Base-by-base conservation (phyloP, 2,888 invertebrate genomes). In the Tanypteryx hageni region DNA sequence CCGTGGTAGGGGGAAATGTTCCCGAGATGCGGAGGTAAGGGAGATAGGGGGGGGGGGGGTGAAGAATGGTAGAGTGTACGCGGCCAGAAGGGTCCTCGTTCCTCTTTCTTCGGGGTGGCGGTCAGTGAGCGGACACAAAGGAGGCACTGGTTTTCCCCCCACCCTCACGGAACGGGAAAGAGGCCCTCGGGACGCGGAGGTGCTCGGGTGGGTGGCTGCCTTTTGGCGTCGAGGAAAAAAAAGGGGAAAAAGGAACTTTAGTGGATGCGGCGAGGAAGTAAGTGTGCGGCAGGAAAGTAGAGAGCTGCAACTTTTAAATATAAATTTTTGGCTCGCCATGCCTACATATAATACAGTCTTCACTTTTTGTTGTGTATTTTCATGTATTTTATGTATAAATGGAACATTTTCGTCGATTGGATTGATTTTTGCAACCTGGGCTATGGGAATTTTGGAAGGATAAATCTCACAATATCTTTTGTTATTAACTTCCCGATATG, bases 41-140 rank as follows among this genome's bases (percentile, higher is more conserved):
- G 64, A n/a, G 64, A n/a, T 61, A 11, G 64, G 14, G 11, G 81
- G 56, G 5, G 5, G 56, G 56, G 44, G 83, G 83, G 44, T 82
- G 27, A 44, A 83, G 57, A 57, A 83, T n/a, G 83, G 83, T n/a
- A 83, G 27, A 13, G 56, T 27, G 56, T 44, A 5, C 44, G 44
- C 44, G 44, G 56, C 82, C 11, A 16, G 31, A 31, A 82, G 82
- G 82, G 57, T 27, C 83, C n/a, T 56, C 9, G 44, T 18, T 31
- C 44, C 64, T 56, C 44, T 44, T 64, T 64, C 68, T 61, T 64
- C 31, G 89, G 27, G 86, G 61, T 64, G 89, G 89, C 89, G 89
- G 89, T 89, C 89, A 89, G 89, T 16, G 89, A 89, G 89, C 61
- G 59, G 86, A 16, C 89, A 89, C 89, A 89, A 89, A 89, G 44